A percentile compares a stretch with the other conserved stretches of the same genome.
Conservation (phyloP, 2,113 vertebrate genomes). For the Andinoacara biseriatus region DNA sequence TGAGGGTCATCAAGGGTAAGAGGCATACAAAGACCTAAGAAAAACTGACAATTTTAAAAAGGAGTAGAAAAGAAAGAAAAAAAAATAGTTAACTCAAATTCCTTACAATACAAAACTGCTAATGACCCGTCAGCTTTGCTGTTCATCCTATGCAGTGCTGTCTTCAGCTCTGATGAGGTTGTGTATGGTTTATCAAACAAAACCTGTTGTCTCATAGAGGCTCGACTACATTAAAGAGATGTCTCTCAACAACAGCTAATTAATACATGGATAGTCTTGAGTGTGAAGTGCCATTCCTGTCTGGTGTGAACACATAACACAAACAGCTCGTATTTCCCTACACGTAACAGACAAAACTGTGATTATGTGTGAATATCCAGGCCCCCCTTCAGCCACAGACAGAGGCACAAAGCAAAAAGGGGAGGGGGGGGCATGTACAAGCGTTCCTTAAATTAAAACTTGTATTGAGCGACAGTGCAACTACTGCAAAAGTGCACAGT, state of each 20-base stretch:
- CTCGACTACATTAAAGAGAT: background rate
- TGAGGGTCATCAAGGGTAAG: constrained; percentile 10
- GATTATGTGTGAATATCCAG: background rate
- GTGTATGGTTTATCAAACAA: background rate
- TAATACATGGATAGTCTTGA: constrained; percentile 14
- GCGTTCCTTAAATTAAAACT: constrained; percentile 43
- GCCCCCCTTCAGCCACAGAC: constrained; percentile 8
- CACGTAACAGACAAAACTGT: background rate
- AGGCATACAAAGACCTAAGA: constrained; percentile 27
- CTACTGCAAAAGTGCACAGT: constrained; percentile 57
- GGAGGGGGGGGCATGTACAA: background rate
- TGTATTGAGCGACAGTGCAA: constrained; percentile 30
- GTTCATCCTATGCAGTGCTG: background rate
- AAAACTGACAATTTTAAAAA: constrained; percentile 14
- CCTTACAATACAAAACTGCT: background rate
- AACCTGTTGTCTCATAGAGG: background rate
- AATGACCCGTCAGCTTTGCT: background rate
- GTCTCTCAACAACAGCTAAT: background rate
- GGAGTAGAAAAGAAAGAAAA: too few relatives aligned
- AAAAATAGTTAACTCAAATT: background rate
- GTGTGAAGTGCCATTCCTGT: constrained; percentile 23
- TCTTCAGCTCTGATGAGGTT: background rate
- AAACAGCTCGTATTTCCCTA: constrained; percentile 22
- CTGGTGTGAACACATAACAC: constrained; percentile 9
- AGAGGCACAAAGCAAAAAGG: background rate